These are phyloP conservation scores for Drosophila anomalipes DNA, from an alignment of 2,888 invertebrate species.

Conservation along the genomic window DNA sequence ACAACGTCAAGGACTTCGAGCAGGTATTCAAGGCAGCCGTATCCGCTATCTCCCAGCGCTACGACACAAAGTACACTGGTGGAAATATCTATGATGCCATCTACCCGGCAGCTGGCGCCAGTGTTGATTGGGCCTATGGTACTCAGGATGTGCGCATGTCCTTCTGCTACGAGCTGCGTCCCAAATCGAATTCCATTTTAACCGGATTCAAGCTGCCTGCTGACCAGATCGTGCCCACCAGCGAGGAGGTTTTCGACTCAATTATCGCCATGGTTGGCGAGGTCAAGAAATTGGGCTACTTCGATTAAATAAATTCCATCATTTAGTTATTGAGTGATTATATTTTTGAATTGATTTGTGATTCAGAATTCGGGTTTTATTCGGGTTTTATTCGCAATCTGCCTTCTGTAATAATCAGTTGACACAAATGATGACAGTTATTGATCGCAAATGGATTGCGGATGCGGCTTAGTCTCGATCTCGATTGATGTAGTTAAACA, in stretches of 20 bases:
- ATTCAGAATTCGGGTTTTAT: not conserved
- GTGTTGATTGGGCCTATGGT: constrained; percentile 92
- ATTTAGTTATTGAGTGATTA: not conserved
- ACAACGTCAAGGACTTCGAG: constrained; percentile 86
- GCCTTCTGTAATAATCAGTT: not conserved
- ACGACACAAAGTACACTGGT: constrained; percentile 88
- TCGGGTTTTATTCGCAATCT: not conserved
- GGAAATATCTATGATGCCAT: constrained; percentile 87
- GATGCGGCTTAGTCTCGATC: constrained; percentile 26
- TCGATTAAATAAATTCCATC: constrained; percentile 43
- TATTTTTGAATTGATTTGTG: not conserved
- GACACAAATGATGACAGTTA: not conserved
- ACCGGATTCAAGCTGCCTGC: constrained; percentile 89
- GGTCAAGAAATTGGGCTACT: constrained; percentile 71
- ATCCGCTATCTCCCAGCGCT: constrained; percentile 86
- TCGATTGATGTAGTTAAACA: constrained; percentile 85
- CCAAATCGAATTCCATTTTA: constrained; percentile 84
- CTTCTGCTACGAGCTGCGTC: constrained; percentile 87
- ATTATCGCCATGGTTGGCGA: constrained; percentile 86
- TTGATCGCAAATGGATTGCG: not conserved
- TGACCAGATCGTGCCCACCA: constrained; percentile 88
- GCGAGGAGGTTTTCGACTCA: constrained; percentile 88
- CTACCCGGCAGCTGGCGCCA: constrained; percentile 88
- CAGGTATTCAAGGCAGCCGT: constrained; percentile 79
- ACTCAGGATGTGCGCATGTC: constrained; percentile 85